These are phyloP conservation scores for Gymnopithys bicolor DNA, from an alignment of 2,797 vertebrate genomes.

Conservation along the genomic window DNA sequence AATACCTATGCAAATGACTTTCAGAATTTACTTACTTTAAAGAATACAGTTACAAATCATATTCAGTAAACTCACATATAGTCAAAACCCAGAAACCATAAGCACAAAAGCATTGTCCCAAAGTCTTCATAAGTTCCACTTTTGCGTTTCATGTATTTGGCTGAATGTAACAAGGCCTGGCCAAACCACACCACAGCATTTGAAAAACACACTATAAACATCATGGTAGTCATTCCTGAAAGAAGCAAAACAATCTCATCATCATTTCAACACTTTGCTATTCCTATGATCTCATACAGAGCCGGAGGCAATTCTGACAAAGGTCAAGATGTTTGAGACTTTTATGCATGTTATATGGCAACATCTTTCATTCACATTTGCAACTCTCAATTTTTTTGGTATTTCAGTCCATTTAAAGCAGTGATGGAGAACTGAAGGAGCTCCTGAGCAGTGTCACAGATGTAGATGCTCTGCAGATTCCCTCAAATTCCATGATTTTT, in stretches of 20 bases:
- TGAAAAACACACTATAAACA: conserved; percentile 7
- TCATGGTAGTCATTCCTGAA: conserved; percentile 11
- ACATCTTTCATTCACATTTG: conserved; percentile 7
- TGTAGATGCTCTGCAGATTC: neutral
- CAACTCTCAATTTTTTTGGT: neutral
- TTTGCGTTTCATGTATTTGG: neutral
- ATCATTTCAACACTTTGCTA: neutral
- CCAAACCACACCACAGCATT: conserved; percentile 3
- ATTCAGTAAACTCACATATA: neutral
- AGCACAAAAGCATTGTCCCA: neutral
- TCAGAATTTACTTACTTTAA: neutral
- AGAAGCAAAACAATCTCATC: conserved; percentile 6
- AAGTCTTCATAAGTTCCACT: neutral
- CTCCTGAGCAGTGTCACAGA: neutral
- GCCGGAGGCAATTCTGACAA: neutral
- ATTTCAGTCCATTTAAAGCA: conserved; percentile 20
- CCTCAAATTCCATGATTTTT: neutral
- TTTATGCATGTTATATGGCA: neutral
- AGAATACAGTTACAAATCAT: neutral
- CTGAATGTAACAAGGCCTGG: neutral
- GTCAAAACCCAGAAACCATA: neutral
- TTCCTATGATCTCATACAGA: neutral
- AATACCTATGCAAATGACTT: neutral
- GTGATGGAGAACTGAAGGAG: neutral
- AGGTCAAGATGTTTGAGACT: neutral